A percentile compares a stretch with the other conserved stretches of the same genome.
These are phyloP conservation scores for Lepisosteus oculatus DNA, from an alignment of 2,113 vertebrate genomes.

Conservation along the genomic window DNA sequence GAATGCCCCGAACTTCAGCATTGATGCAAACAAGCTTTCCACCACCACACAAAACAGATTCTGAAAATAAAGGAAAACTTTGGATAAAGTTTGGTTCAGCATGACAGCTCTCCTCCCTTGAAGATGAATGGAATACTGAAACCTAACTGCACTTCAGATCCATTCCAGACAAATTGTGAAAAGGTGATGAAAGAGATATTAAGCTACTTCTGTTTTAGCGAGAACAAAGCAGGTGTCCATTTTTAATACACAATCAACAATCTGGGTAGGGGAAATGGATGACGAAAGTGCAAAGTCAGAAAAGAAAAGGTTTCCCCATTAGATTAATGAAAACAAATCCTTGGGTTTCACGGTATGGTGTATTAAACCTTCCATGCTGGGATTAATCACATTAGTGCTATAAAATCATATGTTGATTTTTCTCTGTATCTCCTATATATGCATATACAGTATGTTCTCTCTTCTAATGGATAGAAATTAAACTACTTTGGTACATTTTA, in stretches of 20 bases:
- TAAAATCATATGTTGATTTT: no score
- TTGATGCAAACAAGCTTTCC: not conserved
- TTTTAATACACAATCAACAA: constrained; percentile 52
- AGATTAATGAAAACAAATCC: constrained; percentile 26
- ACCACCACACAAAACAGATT: not conserved
- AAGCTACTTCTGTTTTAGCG: constrained; percentile 38
- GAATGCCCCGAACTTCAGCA: not conserved
- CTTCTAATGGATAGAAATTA: not conserved
- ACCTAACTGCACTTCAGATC: constrained; percentile 27
- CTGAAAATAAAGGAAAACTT: not conserved
- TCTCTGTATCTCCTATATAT: no score
- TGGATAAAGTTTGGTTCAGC: not conserved
- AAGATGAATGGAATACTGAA: constrained; percentile 26
- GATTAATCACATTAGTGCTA: constrained; percentile 17
- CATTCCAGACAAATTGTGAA: constrained; percentile 21
- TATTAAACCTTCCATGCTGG: constrained; percentile 22
- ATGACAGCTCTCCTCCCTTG: constrained; percentile 14
- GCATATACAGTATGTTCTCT: constrained; percentile 1
- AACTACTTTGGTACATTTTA: no score
- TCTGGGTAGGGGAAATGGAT: constrained; percentile 40
- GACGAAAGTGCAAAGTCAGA: constrained; percentile 33
- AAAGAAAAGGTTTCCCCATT: constrained; percentile 25
- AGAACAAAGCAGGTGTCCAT: constrained; percentile 62
- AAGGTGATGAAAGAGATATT: constrained; percentile 29
- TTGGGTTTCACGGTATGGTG: constrained; percentile 12